Percentiles rank a stretch among this genome's conserved stretches.
Conservation (phyloP, 2,113 vertebrate species). For the Petromus typicus region DNA sequence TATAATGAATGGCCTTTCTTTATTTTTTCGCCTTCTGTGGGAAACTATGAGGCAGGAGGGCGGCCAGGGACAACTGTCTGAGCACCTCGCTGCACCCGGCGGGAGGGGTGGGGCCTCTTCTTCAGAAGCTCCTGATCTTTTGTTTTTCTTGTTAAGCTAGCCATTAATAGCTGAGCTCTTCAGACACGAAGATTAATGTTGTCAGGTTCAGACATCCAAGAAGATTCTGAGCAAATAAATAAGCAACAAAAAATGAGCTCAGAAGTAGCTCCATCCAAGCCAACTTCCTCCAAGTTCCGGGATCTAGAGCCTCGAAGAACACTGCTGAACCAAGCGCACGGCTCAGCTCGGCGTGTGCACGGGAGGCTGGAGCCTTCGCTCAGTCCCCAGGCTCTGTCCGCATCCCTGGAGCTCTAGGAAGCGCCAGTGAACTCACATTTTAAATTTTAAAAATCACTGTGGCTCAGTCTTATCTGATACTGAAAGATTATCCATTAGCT, state of each 20-base stretch:
- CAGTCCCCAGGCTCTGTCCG: background rate
- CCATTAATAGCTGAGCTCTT: background rate
- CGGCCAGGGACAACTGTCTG: background rate
- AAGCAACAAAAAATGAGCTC: background rate
- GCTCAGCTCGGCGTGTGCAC: background rate
- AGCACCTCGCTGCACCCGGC: too few species aligned
- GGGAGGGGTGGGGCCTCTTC: too few species aligned
- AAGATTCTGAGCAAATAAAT: slow-evolving; percentile 7
- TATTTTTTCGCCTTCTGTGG: slow-evolving; percentile 54
- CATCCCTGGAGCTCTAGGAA: background rate
- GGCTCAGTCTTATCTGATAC: slow-evolving; percentile 12
- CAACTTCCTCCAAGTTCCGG: background rate
- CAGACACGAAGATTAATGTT: background rate
- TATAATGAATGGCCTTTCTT: slow-evolving; percentile 68
- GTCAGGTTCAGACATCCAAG: background rate
- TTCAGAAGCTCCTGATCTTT: background rate
- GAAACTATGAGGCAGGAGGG: slow-evolving; percentile 55
- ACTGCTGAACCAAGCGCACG: background rate
- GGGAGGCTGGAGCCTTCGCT: too few species aligned
- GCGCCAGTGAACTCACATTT: background rate
- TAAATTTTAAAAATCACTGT: background rate
- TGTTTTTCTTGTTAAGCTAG: background rate
- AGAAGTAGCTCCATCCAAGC: slow-evolving; percentile 8
- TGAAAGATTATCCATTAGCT: slow-evolving; percentile 7
- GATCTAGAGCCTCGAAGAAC: background rate